A percentile compares a stretch with the other conserved stretches of the same genome.
phyloP scores from a whole-genome alignment of 2,888 invertebrate genomes.

The Hemistola chrysoprasaria region DNA sequence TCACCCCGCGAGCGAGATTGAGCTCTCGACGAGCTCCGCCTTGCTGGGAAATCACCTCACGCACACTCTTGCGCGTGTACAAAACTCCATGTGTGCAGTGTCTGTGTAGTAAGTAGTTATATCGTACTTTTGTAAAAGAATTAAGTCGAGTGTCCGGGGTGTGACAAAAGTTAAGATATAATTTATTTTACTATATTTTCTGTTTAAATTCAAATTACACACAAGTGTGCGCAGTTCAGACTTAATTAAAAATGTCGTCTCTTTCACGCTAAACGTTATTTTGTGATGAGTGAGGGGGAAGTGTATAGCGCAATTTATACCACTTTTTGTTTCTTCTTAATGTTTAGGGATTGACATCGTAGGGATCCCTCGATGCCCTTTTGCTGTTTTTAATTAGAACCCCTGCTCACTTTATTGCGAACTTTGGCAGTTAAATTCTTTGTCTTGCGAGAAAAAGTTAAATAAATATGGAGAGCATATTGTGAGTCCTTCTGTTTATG shows the following conservation, averaged over 20 bases:
- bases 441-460: conserved; percentile 46
- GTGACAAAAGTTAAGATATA: no score
- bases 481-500: conserved; percentile 19
- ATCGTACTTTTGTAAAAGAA: no score
- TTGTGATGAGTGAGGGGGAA: conserved; percentile 34
- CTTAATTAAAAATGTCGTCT: conserved; percentile 47
- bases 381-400: conserved; percentile 46
- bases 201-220: conserved; percentile 47
- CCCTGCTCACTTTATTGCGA: conserved; percentile 42
- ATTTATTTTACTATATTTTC: conserved; percentile 32
- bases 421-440: conserved; percentile 39
- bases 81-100: no score
- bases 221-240: conserved; percentile 39
- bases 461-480: conserved; percentile 37
- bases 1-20: no score
- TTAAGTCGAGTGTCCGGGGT: no score
- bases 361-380: conserved; percentile 41
- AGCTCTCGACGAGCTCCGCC: no score
- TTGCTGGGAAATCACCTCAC: no score
- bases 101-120: no score
- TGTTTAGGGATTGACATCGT: conserved; percentile 44
- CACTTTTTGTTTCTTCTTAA: conserved; percentile 43
- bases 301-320: conserved; percentile 29
- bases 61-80: no score
- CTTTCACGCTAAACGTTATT: conserved; percentile 34